Conservation (phyloP, 2,113 vertebrate species). For the Apodemus sylvaticus region DNA sequence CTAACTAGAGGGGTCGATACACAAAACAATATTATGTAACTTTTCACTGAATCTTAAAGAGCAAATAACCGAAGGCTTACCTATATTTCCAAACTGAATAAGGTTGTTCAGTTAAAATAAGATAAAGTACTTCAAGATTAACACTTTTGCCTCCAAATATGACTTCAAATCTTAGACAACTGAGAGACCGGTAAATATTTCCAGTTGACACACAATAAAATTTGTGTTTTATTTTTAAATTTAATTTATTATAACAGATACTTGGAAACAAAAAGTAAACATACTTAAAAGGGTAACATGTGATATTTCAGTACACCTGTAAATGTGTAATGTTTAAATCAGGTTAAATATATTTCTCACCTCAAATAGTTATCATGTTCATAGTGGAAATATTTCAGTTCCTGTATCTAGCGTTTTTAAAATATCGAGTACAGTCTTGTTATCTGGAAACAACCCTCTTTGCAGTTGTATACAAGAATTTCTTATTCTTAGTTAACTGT, state of each 20-base stretch:
- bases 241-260: not conserved
- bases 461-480: too few relatives aligned
- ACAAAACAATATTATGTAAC: slow-evolving; percentile 51
- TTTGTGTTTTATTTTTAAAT: not conserved
- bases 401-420: not conserved
- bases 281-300: not conserved
- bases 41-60: slow-evolving; percentile 42
- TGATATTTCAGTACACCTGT: not conserved
- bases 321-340: not conserved
- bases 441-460: fast-evolving
- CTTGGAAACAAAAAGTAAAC: not conserved
- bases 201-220: not conserved
- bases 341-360: not conserved
- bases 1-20: slow-evolving; percentile 53
- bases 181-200: not conserved
- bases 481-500: not conserved
- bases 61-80: slow-evolving; percentile 21
- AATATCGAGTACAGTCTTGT: fast-evolving
- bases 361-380: not conserved
- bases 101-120: not conserved
- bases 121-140: not conserved
- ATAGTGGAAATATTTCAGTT: not conserved
- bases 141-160: slow-evolving; percentile 8
- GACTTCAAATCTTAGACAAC: not conserved
- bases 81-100: not conserved